phyloP scores from a whole-genome alignment of 2,113 vertebrate species.

The Myotis brandtii region DNA sequence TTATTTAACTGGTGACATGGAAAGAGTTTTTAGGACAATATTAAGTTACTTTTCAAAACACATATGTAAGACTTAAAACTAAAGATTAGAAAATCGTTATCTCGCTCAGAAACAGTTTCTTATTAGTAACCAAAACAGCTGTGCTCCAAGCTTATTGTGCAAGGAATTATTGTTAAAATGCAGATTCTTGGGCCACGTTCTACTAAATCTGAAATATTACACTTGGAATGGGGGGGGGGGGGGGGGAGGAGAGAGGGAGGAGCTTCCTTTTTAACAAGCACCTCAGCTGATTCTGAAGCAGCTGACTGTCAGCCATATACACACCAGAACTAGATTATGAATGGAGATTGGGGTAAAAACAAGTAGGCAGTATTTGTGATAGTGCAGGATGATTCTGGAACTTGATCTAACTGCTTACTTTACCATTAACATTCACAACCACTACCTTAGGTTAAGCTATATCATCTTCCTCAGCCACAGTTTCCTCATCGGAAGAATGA shows the following conservation, averaged over 20 bases:
- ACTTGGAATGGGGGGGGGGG: not conserved
- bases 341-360: not conserved
- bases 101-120: not conserved
- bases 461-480: not conserved
- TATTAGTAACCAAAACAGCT: not conserved
- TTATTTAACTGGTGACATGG: not conserved
- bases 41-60: slow-evolving; percentile 38
- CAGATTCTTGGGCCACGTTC: not conserved
- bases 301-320: not conserved
- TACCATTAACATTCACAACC: not conserved
- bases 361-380: not conserved
- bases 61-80: not conserved
- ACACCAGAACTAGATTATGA: not conserved
- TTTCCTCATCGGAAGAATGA: not conserved
- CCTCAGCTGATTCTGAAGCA: not conserved
- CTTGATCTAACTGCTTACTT: not conserved
- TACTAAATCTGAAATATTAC: not conserved
- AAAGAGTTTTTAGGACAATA: not conserved
- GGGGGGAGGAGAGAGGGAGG: too few species aligned
- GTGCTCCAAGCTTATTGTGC: not conserved
- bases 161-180: not conserved
- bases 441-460: not conserved
- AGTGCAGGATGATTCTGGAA: not conserved
- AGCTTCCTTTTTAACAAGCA: not conserved
- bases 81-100: not conserved